A percentile compares a stretch with the other conserved stretches of the same genome.
Evolutionary conservation across 2,113 vertebrate genomes (phyloP).

Genomic region (Malurus melanocephalus): DNA sequence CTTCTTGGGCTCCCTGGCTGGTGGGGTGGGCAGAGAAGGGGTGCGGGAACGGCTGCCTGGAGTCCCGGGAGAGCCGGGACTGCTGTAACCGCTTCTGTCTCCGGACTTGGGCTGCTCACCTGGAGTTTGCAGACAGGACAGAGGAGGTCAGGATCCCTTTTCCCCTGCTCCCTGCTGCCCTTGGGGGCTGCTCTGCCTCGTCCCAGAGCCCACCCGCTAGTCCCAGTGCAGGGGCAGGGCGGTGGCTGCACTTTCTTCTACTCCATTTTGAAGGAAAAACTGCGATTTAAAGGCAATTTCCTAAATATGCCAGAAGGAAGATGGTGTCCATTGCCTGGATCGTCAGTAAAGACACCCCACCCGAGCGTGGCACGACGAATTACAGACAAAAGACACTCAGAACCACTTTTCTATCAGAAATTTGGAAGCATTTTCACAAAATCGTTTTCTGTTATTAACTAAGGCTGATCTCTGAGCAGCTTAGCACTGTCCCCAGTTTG

Average conservation of each 20-base stretch:
- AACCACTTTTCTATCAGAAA: not conserved
- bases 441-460: not conserved
- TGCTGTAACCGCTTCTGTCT: slow-evolving; percentile 90
- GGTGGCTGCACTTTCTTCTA: not conserved
- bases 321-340: not conserved
- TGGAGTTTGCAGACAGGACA: not conserved
- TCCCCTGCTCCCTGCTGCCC: not conserved
- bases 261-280: not conserved
- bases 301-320: not conserved
- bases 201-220: not conserved
- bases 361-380: fast-evolving
- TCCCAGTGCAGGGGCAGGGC: not conserved
- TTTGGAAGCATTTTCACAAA: not conserved
- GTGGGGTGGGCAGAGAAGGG: slow-evolving; percentile 80
- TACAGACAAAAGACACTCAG: not conserved
- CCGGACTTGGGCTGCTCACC: slow-evolving; percentile 82
- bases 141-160: not conserved
- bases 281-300: not conserved
- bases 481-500: not conserved
- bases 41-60: slow-evolving; percentile 86
- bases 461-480: not conserved
- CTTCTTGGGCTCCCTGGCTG: slow-evolving; percentile 90
- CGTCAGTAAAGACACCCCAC: not conserved
- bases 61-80: slow-evolving; percentile 90
- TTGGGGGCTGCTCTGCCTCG: not conserved